These are phyloP conservation scores for Coccyzus lansbergi DNA, from an alignment of 2,797 vertebrate species.

Conservation along the genomic window DNA sequence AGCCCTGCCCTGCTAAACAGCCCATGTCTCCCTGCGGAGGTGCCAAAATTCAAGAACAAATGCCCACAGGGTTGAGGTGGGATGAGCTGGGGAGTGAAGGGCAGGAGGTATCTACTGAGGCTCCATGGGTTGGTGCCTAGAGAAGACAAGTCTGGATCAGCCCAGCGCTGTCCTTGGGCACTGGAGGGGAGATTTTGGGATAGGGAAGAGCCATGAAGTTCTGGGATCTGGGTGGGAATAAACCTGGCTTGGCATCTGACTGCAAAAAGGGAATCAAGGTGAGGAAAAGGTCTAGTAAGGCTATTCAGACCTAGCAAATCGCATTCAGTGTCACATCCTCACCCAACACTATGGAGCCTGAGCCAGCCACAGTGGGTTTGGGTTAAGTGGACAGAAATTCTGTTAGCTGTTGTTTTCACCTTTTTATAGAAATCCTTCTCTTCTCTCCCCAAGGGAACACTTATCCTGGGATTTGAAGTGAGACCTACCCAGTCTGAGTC, in stretches of 20 bases:
- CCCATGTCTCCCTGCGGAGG: not conserved
- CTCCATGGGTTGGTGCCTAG: not conserved
- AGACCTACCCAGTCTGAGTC: not conserved
- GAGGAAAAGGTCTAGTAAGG: not conserved
- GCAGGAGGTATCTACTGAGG: not conserved
- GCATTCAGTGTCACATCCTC: fast-evolving
- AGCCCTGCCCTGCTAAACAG: fast-evolving
- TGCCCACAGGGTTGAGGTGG: not conserved
- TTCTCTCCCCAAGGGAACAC: not conserved
- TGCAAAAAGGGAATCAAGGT: not conserved
- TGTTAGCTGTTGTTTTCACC: not conserved
- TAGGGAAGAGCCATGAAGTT: not conserved
- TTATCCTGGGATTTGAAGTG: not conserved
- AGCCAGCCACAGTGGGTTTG: not conserved
- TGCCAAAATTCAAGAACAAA: not conserved
- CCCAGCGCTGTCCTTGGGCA: not conserved
- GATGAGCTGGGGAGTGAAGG: not conserved
- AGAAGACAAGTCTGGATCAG: not conserved
- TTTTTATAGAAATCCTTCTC: not conserved
- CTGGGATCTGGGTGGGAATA: not conserved
- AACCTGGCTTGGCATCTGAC: not conserved
- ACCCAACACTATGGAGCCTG: not conserved
- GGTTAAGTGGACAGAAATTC: not conserved
- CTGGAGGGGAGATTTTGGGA: not conserved
- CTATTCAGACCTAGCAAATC: not conserved